Conservation (phyloP, 2,888 invertebrate genomes). For the Erynnis tages region DNA sequence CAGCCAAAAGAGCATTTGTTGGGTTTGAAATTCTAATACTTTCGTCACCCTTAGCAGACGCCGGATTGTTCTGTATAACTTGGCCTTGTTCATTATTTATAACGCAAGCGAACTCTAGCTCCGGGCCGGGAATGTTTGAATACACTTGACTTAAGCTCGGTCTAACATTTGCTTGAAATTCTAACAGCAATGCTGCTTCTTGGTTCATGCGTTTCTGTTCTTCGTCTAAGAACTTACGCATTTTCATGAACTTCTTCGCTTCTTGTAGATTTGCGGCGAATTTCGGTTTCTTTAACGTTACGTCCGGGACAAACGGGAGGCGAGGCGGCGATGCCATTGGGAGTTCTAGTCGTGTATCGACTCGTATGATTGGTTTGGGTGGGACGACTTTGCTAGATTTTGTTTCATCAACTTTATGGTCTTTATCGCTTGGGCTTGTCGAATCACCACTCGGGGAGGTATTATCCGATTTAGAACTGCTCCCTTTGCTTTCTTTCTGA, state of each 20-base stretch:
- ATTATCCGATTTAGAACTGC: conserved; percentile 67
- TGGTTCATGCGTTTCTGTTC: conserved; percentile 81
- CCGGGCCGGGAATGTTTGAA: conserved; percentile 73
- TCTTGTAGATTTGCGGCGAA: conserved; percentile 85
- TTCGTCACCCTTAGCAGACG: conserved; percentile 30
- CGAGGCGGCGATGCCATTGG: conserved; percentile 62
- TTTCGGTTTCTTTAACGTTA: conserved; percentile 84
- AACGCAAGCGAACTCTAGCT: conserved; percentile 73
- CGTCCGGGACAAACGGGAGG: conserved; percentile 68
- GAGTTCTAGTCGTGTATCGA: conserved; percentile 64
- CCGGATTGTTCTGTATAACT: conserved; percentile 34
- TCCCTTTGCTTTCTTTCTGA: conserved; percentile 66
- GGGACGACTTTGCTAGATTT: conserved; percentile 43
- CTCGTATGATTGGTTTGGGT: conserved; percentile 56
- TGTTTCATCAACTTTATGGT: conserved; percentile 44
- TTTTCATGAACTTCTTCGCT: conserved; percentile 84
- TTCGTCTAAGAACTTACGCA: conserved; percentile 83
- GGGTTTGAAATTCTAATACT: conserved; percentile 21
- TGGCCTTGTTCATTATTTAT: conserved; percentile 42
- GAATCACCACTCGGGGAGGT: conserved; percentile 75
- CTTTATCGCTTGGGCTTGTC: conserved; percentile 77
- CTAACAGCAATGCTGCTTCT: conserved; percentile 69
- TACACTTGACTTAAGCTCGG: conserved; percentile 74
- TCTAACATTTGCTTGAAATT: conserved; percentile 75
- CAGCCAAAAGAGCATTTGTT: conserved; percentile 22